Evolutionary conservation across 2,888 invertebrate genomes (phyloP), one percentile per base, ranked within the genome.

Genomic region (Macrosoma leucophasiata): DNA sequence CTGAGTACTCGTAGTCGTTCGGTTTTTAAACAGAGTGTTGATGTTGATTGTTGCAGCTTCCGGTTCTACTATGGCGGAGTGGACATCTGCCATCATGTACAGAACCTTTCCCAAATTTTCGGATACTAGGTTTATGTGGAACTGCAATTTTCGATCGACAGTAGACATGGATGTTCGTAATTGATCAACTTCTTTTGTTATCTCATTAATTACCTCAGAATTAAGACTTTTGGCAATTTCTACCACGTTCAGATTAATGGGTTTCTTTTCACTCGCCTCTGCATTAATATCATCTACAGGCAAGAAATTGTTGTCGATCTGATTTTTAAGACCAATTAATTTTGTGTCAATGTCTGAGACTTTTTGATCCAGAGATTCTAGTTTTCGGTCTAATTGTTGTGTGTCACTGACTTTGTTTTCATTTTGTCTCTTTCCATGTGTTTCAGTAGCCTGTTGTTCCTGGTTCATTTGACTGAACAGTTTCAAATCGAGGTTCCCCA

Each of bases 221-320:
- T 91, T 94, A 60, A 94, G 86, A n/a, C 93, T 89, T 73, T 93
- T 94, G 2, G 93, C 91, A 38, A 93, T 92, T 72, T 94, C 93
- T 31, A 92, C 87, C 8, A 92, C 90, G 62, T 93, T 93, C 85
- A 93, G 89, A 62, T 92, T 93, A 27, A 94, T 88, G 1, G 94
- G 92, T 58, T 93, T 93, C 74, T 93, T 94, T 71, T 94, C 94
- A 56, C 94, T 94, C 0, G 94, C 94, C 67, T 94, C 94, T 1
- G 91, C 94, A 57, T 93, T 94, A 41, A 94, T 91, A 55, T 94
- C 94, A 58, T 94, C 94, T 9, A 88, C 88, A 33, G 92, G 91
- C 37, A 94, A 76, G 57, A 92, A 91, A 63, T 94, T 94, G 57
- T 88, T 92, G 59, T 95, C 94, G 50, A 94, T 87, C 71, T 94